A percentile compares a stretch with the other conserved stretches of the same genome.
Evolutionary conservation across 37 sponge, comb jelly and placozoan genomes (phyloP).

Genomic region (Eunapius fragilis): DNA sequence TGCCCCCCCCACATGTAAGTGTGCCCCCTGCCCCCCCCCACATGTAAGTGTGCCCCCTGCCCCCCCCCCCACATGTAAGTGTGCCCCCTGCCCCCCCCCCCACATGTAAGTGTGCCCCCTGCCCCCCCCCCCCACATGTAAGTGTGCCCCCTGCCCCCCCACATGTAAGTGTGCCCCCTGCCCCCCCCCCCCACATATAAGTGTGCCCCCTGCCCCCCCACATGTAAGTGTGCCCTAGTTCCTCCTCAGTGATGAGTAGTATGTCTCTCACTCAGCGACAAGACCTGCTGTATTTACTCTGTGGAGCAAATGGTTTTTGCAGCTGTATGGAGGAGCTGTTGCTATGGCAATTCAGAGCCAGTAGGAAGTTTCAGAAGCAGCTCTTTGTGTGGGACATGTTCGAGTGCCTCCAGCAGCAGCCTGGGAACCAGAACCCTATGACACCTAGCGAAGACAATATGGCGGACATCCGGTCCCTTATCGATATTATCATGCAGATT

Average conservation of each 20-base stretch:
- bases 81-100: no score
- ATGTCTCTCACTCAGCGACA: background rate
- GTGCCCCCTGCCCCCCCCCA: no score
- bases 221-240: no score
- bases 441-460: background rate
- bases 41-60: no score
- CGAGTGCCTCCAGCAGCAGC: constrained; percentile 30
- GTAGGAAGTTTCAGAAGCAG: constrained; percentile 48
- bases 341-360: constrained; percentile 30
- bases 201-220: no score
- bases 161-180: no score
- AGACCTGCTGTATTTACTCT: constrained; percentile 41
- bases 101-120: no score
- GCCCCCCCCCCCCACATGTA: no score
- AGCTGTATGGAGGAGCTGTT: constrained; percentile 46
- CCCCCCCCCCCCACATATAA: no score
- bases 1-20: no score
- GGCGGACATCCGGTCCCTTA: background rate
- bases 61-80: no score
- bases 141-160: background rate
- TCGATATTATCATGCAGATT: constrained; percentile 29
- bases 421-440: background rate
- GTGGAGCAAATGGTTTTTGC: constrained; percentile 42
- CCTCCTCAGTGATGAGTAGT: background rate
- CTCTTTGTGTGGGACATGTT: constrained; percentile 61